Percentiles rank a stretch among this genome's conserved stretches.
Evolutionary conservation across 1,140 invertebrate genomes (phyloP).

Genomic region (Eciton burchellii): DNA sequence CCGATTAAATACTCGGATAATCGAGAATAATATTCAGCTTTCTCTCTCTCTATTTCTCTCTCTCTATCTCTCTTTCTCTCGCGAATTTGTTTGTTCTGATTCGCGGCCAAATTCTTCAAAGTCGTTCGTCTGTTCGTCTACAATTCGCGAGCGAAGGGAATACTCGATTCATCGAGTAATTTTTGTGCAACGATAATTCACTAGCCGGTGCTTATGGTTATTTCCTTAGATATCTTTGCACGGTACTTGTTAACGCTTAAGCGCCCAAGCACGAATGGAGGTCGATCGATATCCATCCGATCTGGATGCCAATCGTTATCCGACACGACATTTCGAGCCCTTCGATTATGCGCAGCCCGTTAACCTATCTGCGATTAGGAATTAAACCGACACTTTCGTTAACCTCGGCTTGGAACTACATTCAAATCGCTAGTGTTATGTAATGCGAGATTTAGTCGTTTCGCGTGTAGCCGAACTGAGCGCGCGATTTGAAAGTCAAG

Average conservation of each 20-base stretch:
- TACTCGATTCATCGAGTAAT: slow-evolving; percentile 12
- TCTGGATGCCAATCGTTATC: slow-evolving; percentile 77
- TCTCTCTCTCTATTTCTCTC: no score
- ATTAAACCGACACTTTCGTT: slow-evolving; percentile 67
- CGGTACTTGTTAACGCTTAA: slow-evolving; percentile 65
- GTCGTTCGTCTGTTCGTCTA: not conserved
- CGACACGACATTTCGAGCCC: slow-evolving; percentile 73
- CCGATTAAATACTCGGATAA: no score
- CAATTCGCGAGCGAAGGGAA: slow-evolving; percentile 18
- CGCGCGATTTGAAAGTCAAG: slow-evolving; percentile 21
- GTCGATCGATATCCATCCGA: slow-evolving; percentile 71
- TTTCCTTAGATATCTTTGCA: slow-evolving; percentile 54
- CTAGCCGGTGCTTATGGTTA: slow-evolving; percentile 53
- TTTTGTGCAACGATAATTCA: slow-evolving; percentile 16
- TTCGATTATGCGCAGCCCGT: slow-evolving; percentile 68
- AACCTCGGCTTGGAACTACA: slow-evolving; percentile 17
- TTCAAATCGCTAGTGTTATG: slow-evolving; percentile 24
- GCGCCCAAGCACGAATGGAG: slow-evolving; percentile 67
- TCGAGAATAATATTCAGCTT: not conserved
- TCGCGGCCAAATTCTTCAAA: slow-evolving; percentile 30
- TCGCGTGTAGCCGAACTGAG: slow-evolving; percentile 14
- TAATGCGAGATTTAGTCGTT: slow-evolving; percentile 33
- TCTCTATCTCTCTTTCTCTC: no score
- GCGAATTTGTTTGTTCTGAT: not conserved
- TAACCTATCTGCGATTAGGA: slow-evolving; percentile 35